Evolutionary conservation across 2,113 vertebrate genomes (phyloP).

Genomic region (Zosterops japonicus): DNA sequence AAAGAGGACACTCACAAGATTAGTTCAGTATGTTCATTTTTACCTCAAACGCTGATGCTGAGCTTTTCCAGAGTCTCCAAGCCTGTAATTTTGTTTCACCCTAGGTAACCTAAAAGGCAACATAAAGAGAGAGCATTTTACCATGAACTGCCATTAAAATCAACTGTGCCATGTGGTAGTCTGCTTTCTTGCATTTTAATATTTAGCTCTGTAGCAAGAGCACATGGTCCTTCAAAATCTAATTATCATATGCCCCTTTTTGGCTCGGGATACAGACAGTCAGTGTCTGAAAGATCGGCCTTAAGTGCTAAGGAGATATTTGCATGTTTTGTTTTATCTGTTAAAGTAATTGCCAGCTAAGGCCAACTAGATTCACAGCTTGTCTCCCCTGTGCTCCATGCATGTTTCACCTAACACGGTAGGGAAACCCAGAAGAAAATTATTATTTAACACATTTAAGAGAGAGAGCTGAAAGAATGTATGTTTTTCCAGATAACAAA

Average conservation of each 20-base stretch:
- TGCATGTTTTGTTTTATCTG: constrained; percentile 31
- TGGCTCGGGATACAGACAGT: constrained; percentile 4
- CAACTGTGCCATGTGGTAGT: constrained; percentile 48
- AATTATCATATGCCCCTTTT: constrained; percentile 11
- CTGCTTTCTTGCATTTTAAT: constrained; percentile 60
- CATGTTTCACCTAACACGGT: background rate
- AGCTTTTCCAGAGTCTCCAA: constrained; percentile 78
- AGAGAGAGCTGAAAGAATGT: background rate
- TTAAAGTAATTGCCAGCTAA: constrained; percentile 7
- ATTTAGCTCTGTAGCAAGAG: constrained; percentile 44
- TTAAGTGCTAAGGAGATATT: background rate
- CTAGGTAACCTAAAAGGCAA: constrained; percentile 77
- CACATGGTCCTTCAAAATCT: constrained; percentile 43
- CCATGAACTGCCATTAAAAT: constrained; percentile 64
- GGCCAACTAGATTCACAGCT: background rate
- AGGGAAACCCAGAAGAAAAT: background rate
- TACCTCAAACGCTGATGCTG: constrained; percentile 77
- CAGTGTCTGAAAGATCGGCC: background rate
- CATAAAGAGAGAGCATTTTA: constrained; percentile 72
- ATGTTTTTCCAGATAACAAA: background rate
- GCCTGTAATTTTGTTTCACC: constrained; percentile 77
- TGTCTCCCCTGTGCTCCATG: background rate
- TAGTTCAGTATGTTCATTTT: constrained; percentile 64
- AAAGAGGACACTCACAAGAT: constrained; percentile 36
- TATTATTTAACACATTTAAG: background rate